Evolutionary conservation across 2,797 vertebrate genomes (phyloP), one percentile per base, ranked within the genome.

Genomic region (Melanotaenia parkinsoni): DNA sequence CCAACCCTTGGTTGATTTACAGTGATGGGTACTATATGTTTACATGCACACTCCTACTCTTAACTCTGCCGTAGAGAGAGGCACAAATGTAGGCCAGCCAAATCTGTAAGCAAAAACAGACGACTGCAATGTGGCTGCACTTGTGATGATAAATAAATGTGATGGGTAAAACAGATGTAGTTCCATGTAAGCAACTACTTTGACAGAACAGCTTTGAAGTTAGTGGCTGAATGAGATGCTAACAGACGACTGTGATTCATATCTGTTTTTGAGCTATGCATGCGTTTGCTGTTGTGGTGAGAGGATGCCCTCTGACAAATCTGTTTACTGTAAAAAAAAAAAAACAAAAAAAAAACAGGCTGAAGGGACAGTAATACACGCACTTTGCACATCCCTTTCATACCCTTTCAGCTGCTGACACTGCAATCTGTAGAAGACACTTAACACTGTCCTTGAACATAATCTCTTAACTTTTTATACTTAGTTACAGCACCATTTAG

Each of bases 191-290:
- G 40, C 18, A 64, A 74, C 70, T 59, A 26, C 20, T 75, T 26
- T 53, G 35, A 80, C 70, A 59, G 58, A 28, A 32, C 32, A 76
- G 63, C 77, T 87, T 83, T 81, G 50, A 82, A 59, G 77, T 64
- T 16, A n/a, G 33, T 14, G 43, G 50, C 57, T 65, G 77, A 77
- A 86, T 56, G 38, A 85, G 65, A 79, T 64, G 62, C 32, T 28
- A 63, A 53, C 57, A 54, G 66, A 81, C 68, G 70, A 62, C 18
- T 59, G 54, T 66, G 73, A 83, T 65, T 85, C 66, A 77, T 47
- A 56, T 33, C 53, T 51, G 38, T 67, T 78, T 81, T 80, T 3
- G 71, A 73, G 69, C 50, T 61, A 59, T 22, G n/a, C 58, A 26
- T 59, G 69, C 0, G 26, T 80, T 35, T 72, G 70, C 59, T 56